Evolutionary conservation across 1,140 invertebrate genomes (phyloP).

Genomic region (Drosophila nannoptera): DNA sequence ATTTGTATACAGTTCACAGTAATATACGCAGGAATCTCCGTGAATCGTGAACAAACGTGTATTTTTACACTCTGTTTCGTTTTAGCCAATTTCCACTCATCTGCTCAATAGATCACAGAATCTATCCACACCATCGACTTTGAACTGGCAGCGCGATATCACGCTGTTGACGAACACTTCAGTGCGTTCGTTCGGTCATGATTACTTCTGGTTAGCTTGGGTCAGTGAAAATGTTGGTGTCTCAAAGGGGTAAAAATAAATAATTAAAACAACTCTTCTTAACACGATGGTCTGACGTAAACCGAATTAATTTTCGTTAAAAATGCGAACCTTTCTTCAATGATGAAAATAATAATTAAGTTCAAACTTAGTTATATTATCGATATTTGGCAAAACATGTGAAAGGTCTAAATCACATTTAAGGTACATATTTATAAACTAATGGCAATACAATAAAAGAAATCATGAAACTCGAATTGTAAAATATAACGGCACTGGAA

Average conservation of each 20-base stretch:
- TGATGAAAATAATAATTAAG: slow-evolving; percentile 35
- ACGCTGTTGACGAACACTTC: slow-evolving; percentile 33
- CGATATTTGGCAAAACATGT: slow-evolving; percentile 42
- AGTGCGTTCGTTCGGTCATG: slow-evolving; percentile 51
- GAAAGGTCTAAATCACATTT: slow-evolving; percentile 11
- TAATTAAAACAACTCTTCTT: slow-evolving; percentile 42
- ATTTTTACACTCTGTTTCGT: no score
- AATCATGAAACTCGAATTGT: no score
- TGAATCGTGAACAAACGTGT: no score
- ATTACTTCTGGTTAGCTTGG: slow-evolving; percentile 50
- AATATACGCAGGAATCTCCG: no score
- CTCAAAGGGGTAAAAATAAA: slow-evolving; percentile 39
- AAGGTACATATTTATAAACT: no score
- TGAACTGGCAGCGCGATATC: no score
- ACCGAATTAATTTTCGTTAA: slow-evolving; percentile 55
- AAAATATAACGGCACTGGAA: no score
- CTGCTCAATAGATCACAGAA: no score
- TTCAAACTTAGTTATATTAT: background rate
- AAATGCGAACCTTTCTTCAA: slow-evolving; percentile 35
- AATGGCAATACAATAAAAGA: no score
- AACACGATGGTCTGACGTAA: slow-evolving; percentile 15
- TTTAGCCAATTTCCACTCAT: no score
- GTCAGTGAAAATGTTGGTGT: background rate
- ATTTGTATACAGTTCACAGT: no score
- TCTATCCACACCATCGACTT: no score